Evolutionary conservation across 1,140 invertebrate species (phyloP), one percentile per base, ranked within the genome.

Genomic region (Trachymyrmex cornetzi): DNA sequence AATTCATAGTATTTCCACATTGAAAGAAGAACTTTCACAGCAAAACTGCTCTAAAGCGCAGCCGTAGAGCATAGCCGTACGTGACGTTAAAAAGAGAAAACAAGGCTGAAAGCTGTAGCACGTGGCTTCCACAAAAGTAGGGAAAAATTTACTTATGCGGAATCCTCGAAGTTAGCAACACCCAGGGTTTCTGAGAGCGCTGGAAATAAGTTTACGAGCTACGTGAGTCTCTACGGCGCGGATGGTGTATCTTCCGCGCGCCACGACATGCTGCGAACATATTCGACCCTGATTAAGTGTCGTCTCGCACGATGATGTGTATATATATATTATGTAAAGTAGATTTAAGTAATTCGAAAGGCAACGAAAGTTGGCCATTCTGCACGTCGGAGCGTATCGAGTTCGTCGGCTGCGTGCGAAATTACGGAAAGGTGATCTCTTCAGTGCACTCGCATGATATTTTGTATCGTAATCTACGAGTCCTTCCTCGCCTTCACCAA

Each of bases 241-340:
- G 53, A 19, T 19, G 53, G 1, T 22, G 59, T 50, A 16, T 48
- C 34, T 69, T 24, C 59, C 22, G 11, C 24, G 3, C 38, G 24
- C 3, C 16, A 19, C 16, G 27, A 3, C 27, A 19, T 16, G 64
- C 0, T 27, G 16, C 12, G 48, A 69, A 71, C 77, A 71, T 55
- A 53, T 59, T 12, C 34, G 34, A 7, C 12, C 22, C 55, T 86
- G 66, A 50, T 66, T 72, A 81, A 86, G 55, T 59, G 24, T 64
- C 85, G 67, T 69, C 19, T 27, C 64, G 67, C 44, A 75, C 86
- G 69, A 87, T 84, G 50, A 84, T 61, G 57, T 53, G 79, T 87
- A 88, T 86, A 84, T 61, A 48, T 53, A 69, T 87, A 88, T 86
- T 87, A 90, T 89, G 90, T 69, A 88, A 89, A 90, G 59, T 85